A percentile compares a stretch with the other conserved stretches of the same genome.
Evolutionary conservation across 2,113 vertebrate genomes (phyloP).

Genomic region (Raja brachyura): DNA sequence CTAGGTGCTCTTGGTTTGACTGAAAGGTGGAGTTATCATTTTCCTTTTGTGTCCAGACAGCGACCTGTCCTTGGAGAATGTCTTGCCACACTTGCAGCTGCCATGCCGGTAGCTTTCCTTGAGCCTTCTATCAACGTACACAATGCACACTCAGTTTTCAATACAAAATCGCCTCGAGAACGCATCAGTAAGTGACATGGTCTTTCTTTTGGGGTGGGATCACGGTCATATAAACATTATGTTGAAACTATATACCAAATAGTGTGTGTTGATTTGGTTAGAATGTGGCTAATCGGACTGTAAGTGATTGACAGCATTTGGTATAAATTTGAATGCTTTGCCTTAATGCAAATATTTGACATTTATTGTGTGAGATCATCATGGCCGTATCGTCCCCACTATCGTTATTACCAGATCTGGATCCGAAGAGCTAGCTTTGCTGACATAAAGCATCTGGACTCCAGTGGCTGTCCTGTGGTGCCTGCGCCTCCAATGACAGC

Average conservation of each 20-base stretch:
- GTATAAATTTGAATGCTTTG: not conserved
- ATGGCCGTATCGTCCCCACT: too few relatives aligned
- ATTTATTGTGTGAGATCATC: too few relatives aligned
- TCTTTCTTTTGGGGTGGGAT: not conserved
- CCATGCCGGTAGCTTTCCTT: constrained; percentile 92
- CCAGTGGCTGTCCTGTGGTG: too few relatives aligned
- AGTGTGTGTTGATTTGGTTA: not conserved
- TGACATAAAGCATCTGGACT: too few relatives aligned
- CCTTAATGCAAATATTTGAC: not conserved
- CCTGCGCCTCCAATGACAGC: too few relatives aligned
- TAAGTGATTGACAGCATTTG: not conserved
- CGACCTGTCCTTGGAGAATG: constrained; percentile 96
- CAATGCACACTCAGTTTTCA: constrained; percentile 89
- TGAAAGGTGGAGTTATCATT: not conserved
- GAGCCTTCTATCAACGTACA: constrained; percentile 85
- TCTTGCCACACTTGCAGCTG: constrained; percentile 87
- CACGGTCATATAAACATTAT: too few relatives aligned
- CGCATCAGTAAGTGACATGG: constrained; percentile 72
- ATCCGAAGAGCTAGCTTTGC: too few relatives aligned
- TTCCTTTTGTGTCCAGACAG: constrained; percentile 62
- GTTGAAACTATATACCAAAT: not conserved
- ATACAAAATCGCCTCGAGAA: constrained; percentile 83
- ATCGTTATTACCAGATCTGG: too few relatives aligned
- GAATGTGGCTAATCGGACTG: not conserved
- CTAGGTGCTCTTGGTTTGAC: not conserved